Evolutionary conservation across 2,797 vertebrate genomes (phyloP), one percentile per base, ranked within the genome.

Genomic region (Macrochelys suwanniensis): DNA sequence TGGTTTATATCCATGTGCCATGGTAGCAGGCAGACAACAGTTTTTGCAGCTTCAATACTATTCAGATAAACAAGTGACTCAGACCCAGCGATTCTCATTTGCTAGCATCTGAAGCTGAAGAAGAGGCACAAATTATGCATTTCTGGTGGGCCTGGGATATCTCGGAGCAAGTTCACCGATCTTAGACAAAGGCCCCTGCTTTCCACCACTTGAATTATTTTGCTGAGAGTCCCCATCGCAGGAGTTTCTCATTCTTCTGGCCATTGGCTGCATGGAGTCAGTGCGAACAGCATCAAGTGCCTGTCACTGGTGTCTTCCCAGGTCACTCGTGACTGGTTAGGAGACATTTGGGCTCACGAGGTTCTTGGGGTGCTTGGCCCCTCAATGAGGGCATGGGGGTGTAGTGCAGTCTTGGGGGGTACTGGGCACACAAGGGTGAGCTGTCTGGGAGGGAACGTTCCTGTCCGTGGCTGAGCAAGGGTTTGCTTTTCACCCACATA

Each of bases 271-370:
- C 56, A 12, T 57, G 59, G 59, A 17, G 59, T 17, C 31, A n/a
- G 31, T 15, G 15, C 4, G 1, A n/a, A 17, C 7, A 1, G 16
- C 33, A n/a, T 7, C 31, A 9, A 19, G 61, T 28, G 7, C 61
- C 13, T n/a, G 61, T n/a, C 61, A 17, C 61, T 21, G 17, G n/a
- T n/a, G 4, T 10, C 15, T 9, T 16, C 65, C 65, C n/a, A 37
- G 1, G 33, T 17, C 33, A n/a, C 61, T 9, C 16, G 8, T 2
- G 33, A 65, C 31, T 2, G 15, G 33, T 21, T 9, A 68, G 17
- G 65, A 37, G n/a, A 19, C 19, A 17, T 21, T 11, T 37, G 65
- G 9, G 65, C n/a, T 68, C 65, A n/a, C 1, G 8, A 21, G 21
- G n/a, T 11, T 11, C n/a, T 17, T n/a, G 16, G n/a, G 65, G 65